Base-by-base conservation (phyloP, 2,113 vertebrate species). In the Mugil cephalus region DNA sequence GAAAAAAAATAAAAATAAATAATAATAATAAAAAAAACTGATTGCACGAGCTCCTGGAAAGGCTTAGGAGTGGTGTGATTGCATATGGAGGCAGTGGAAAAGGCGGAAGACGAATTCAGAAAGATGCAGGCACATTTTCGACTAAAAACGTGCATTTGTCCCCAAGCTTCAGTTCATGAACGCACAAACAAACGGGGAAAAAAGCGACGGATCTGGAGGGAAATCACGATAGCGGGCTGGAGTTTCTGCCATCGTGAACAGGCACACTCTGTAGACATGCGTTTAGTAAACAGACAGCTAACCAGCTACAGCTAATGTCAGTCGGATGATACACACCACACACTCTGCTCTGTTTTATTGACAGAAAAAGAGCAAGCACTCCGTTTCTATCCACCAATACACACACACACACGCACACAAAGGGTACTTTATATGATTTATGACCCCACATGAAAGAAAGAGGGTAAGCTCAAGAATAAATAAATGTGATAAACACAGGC, bases 401-500 rank as follows among this genome's bases (percentile, higher is more conserved):
- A 50, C 55, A 48, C 43, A 80, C 38, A 61, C 55, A 56, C 45
- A 43, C 65, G 34, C 45, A 78, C 56, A 79, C 60, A 74, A 38
- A 53, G 21, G 34, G 42, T 62, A 50, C 72, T 80, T 70, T 48
- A 60, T 40, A 48, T 12, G 38, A 87, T 89, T 86, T 84, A 87
- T 62, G 45, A 73, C 53, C 4, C 1, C n/a, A 30, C 58, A 80
- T 84, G 87, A 86, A 88, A 75, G 63, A 19, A 56, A 47, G 62
- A 67, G 53, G 47, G 71, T 21, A 58, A 68, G 51, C 70, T 50
- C n/a, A 18, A 65, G 36, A 71, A 67, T 35, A 70, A 66, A 82
- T 77, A 80, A 66, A 82, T 43, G 55, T 69, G 60, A 88, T 77
- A 80, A 82, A 89, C 61, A 80, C 59, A 77, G 34, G 65, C 59